Base-by-base conservation (phyloP, 1,140 invertebrate species). In the Hyles euphorbiae region DNA sequence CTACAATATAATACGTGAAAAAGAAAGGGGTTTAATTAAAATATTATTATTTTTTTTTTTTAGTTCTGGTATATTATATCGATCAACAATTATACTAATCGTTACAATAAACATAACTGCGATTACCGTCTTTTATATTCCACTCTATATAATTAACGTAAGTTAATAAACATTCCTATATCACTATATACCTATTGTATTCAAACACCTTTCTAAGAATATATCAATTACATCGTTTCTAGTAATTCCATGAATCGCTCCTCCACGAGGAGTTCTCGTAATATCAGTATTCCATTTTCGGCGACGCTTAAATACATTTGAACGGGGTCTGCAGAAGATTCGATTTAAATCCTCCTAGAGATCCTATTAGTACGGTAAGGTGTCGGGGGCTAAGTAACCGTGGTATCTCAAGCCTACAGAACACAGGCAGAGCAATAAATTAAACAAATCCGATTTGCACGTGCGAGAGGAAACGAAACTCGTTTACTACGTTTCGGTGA, bases 361-460 rank as follows among this genome's bases (percentile, higher is more conserved):
- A 67, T 70, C 65, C 70, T 63, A 70, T 70, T 70, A 72, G 67
- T 59, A 67, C 60, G 59, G 61, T 53, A 55, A 70, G 65, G 70
- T 70, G 70, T 70, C 65, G 58, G 64, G 60, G 60, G 58, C 78
- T 85, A 66, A 66, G 64, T 66, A 66, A 66, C 56, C 64, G 60
- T 66, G 57, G 48, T 53, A 76, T 76, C 72, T 72, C 36, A 32
- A 43, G 36, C 71, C 65, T 62, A 67, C 66, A 77, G 72, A 70
- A 67, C 77, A 59, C 55, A 78, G 74, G 76, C 78, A 76, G 68
- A 74, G 73, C 77, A 75, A 81, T 82, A 85, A 85, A 85, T 85
- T 85, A 85, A 74, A 83, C 81, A 83, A 85, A 85, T 83, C 82
- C 80, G 80, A 85, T 85, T 82, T 85, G 73, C 79, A 81, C 79